A percentile compares a stretch with the other conserved stretches of the same genome.
Evolutionary conservation across 2,113 vertebrate genomes (phyloP).

Genomic region (Hippocampus comes): DNA sequence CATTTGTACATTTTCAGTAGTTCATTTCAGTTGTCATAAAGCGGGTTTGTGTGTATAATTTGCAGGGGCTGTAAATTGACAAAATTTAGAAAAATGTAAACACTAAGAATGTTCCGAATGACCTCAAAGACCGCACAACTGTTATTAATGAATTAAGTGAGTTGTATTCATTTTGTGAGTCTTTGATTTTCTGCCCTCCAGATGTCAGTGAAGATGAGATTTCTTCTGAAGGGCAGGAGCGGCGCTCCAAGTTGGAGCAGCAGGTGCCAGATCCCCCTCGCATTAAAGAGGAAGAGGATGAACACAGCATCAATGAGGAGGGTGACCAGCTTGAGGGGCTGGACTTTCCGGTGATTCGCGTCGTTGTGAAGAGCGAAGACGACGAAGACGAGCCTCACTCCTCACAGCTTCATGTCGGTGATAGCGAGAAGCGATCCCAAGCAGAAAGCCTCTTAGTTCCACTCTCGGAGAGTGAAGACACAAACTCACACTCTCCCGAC

Average conservation of each 20-base stretch:
- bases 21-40: no score
- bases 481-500: background rate
- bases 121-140: background rate
- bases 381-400: background rate
- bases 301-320: background rate
- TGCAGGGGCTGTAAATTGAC: no score
- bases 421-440: background rate
- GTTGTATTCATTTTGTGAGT: background rate
- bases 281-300: slow-evolving; percentile 1
- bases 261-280: background rate
- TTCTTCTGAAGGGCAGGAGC: background rate
- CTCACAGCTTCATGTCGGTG: background rate
- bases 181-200: background rate
- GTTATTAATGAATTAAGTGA: background rate
- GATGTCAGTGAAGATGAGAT: background rate
- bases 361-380: background rate
- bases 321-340: background rate
- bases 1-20: no score
- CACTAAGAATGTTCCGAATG: no score
- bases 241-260: background rate
- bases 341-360: background rate
- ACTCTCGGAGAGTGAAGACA: background rate
- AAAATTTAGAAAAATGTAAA: no score
- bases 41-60: no score
- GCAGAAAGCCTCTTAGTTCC: background rate